Percentiles rank a stretch among this genome's conserved stretches.
Conservation (phyloP, 1,140 invertebrate genomes). For the Bicyclus anynana region DNA sequence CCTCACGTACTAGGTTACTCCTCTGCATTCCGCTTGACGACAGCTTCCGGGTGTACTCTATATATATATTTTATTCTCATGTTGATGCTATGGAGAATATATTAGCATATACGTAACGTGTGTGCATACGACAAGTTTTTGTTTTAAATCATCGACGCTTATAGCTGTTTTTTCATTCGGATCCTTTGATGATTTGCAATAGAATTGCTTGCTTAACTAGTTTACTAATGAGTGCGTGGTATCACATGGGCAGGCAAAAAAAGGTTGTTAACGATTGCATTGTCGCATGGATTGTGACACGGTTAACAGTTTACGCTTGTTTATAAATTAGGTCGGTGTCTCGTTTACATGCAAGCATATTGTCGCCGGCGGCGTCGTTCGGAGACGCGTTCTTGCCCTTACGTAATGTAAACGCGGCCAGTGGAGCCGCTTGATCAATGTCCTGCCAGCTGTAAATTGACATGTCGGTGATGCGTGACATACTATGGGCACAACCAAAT, state of each 20-base stretch:
- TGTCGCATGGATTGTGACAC: conserved; percentile 36
- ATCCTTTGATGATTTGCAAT: conserved; percentile 14
- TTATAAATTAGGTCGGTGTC: conserved; percentile 48
- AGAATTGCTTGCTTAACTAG: neutral
- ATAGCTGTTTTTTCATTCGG: conserved; percentile 14
- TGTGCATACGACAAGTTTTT: conserved; percentile 19
- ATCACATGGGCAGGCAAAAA: conserved; percentile 14
- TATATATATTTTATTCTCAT: conserved; percentile 28
- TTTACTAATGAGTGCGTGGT: conserved; percentile 13
- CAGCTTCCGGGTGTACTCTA: conserved; percentile 54
- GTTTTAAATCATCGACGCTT: conserved; percentile 24
- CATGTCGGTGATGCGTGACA: conserved; percentile 16
- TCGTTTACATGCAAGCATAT: conserved; percentile 30
- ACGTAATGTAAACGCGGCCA: conserved; percentile 17
- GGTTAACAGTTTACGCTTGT: conserved; percentile 43
- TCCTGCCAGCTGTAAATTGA: conserved; percentile 22
- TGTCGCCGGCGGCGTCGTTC: conserved; percentile 30
- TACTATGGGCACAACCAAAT: conserved; percentile 13
- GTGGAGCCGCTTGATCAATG: conserved; percentile 31
- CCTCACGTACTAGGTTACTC: conserved; percentile 29
- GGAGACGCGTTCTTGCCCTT: conserved; percentile 24
- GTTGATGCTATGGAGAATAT: conserved; percentile 20
- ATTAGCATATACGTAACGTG: conserved; percentile 23
- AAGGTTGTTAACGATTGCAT: conserved; percentile 27
- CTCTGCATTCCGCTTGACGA: conserved; percentile 48